These are phyloP conservation scores for Acipenser ruthenus DNA, from an alignment of 2,797 vertebrate species.

Conservation along the genomic window DNA sequence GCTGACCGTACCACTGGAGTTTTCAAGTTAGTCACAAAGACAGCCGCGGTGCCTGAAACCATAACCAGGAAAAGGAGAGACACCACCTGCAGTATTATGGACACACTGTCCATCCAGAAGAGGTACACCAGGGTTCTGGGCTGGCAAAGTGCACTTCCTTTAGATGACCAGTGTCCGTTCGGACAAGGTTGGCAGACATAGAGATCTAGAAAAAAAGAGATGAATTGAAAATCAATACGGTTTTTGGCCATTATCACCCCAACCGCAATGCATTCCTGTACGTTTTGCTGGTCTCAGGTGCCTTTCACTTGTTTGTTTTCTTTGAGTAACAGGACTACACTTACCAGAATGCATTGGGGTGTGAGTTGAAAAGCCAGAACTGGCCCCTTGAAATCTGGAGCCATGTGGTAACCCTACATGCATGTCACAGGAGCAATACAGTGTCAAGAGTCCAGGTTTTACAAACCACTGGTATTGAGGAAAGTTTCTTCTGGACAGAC, in stretches of 20 bases:
- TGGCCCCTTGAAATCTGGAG: neutral
- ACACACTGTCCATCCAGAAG: neutral
- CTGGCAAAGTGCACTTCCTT: conserved; percentile 26
- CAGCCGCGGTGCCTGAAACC: neutral
- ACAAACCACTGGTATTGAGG: conserved; percentile 1
- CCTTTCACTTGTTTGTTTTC: too few species aligned
- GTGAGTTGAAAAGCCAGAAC: neutral
- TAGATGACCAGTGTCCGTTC: conserved; percentile 30
- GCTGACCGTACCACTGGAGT: conserved; percentile 38
- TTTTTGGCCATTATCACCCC: neutral
- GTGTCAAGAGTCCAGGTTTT: neutral
- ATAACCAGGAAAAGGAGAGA: conserved; percentile 17
- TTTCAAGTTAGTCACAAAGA: conserved; percentile 26
- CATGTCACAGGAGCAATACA: neutral
- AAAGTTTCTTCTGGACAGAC: neutral
- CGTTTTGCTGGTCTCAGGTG: too few species aligned
- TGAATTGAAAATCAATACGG: neutral
- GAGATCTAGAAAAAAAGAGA: neutral
- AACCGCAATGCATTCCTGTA: neutral
- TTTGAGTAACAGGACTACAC: too few species aligned
- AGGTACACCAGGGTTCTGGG: conserved; percentile 20
- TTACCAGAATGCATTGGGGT: too few species aligned
- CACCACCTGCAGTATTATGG: conserved; percentile 10
- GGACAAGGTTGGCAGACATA: conserved; percentile 31
- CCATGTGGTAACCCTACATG: neutral